A percentile compares a stretch with the other conserved stretches of the same genome.
Evolutionary conservation across 2,113 vertebrate genomes (phyloP).

Genomic region (Pygoscelis adeliae): DNA sequence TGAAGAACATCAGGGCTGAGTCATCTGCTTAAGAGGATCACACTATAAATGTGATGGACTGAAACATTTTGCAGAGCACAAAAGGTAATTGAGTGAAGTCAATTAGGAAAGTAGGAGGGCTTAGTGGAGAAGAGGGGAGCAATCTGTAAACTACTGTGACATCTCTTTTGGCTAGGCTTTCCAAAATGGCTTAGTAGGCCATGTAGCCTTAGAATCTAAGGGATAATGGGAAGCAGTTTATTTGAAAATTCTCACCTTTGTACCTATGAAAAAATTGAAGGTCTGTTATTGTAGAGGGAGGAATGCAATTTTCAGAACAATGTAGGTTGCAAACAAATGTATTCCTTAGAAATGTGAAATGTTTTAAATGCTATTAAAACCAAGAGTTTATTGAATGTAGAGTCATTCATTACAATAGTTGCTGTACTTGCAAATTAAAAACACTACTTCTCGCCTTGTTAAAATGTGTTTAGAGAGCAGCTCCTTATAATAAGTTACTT

Average conservation of each 20-base stretch:
- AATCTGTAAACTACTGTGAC: slow-evolving; percentile 1
- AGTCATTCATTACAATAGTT: background rate
- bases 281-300: background rate
- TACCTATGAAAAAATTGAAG: background rate
- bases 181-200: background rate
- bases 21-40: slow-evolving; percentile 36
- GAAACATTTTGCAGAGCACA: slow-evolving; percentile 27
- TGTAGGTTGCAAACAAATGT: background rate
- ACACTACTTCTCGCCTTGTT: background rate
- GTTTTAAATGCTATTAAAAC: background rate
- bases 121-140: background rate
- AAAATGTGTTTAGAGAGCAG: background rate
- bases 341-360: background rate
- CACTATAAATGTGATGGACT: slow-evolving; percentile 48
- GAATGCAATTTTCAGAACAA: background rate
- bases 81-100: slow-evolving; percentile 52
- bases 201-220: background rate
- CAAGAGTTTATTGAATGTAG: background rate
- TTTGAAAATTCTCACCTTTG: background rate
- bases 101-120: slow-evolving; percentile 53
- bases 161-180: background rate
- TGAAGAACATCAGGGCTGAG: slow-evolving; percentile 26
- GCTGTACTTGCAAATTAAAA: background rate
- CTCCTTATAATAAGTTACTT: background rate
- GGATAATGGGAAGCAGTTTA: background rate